phyloP scores from a whole-genome alignment of 2,113 vertebrate species.

The Saccopteryx leptura region DNA sequence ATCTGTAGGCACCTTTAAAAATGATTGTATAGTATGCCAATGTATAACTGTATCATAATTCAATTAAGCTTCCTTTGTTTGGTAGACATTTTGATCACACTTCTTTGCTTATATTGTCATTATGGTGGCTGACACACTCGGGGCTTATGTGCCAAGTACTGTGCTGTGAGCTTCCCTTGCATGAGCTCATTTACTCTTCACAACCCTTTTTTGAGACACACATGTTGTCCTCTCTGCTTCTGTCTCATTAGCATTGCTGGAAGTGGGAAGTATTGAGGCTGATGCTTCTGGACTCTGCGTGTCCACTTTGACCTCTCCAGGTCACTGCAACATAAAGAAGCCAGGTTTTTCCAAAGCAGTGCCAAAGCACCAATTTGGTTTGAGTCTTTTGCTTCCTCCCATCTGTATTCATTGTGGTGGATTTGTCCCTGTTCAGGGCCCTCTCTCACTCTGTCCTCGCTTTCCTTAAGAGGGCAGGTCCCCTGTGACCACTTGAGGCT shows the following conservation, averaged over 20 bases:
- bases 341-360: background rate
- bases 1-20: background rate
- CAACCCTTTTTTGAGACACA: background rate
- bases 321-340: background rate
- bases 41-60: background rate
- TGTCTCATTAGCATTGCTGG: background rate
- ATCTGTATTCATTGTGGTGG: background rate
- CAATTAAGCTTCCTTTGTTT: background rate
- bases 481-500: constrained; percentile 18
- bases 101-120: background rate
- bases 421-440: background rate
- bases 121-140: background rate
- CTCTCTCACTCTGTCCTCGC: background rate
- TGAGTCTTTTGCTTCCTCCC: background rate
- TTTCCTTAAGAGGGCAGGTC: constrained; percentile 32
- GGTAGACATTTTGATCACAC: background rate
- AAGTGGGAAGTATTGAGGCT: background rate
- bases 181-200: rapidly evolving
- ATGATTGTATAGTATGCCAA: background rate
- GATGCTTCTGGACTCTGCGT: background rate
- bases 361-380: background rate
- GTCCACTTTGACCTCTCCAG: background rate
- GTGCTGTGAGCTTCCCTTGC: background rate
- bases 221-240: background rate
- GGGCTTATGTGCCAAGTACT: background rate